phyloP scores from a whole-genome alignment of 2,113 vertebrate genomes.

The Corythoichthys intestinalis region DNA sequence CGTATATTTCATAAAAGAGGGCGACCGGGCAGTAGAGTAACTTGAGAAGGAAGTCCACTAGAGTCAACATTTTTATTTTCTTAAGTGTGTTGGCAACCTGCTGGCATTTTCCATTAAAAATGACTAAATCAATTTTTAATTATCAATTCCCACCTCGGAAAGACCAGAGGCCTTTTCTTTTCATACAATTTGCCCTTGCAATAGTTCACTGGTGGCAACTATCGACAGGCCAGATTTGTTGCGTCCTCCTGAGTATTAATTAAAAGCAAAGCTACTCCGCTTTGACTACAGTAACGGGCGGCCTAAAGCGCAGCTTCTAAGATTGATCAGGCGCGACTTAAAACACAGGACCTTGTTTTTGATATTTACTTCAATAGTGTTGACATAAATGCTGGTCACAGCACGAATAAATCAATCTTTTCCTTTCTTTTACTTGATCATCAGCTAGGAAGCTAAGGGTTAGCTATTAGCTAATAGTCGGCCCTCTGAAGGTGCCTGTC shows the following conservation, averaged over 20 bases:
- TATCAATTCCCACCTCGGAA: conserved; percentile 4
- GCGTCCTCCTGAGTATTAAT: conserved; percentile 20
- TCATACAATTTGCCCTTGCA: neutral
- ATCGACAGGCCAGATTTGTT: conserved; percentile 4
- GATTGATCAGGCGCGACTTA: conserved; percentile 12
- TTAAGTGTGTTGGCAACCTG: neutral
- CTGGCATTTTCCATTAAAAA: neutral
- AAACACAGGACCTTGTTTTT: neutral
- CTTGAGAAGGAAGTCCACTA: neutral
- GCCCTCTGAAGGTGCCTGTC: too few relatives aligned
- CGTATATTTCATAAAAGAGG: neutral
- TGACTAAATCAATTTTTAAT: conserved; percentile 4
- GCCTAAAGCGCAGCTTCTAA: neutral
- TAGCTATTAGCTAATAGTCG: too few relatives aligned
- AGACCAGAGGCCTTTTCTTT: neutral
- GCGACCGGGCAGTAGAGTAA: neutral
- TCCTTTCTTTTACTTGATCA: neutral
- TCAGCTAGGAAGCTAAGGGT: too few relatives aligned
- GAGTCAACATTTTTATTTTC: neutral
- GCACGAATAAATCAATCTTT: neutral
- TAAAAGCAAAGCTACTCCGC: neutral
- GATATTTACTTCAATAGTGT: neutral
- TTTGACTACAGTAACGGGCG: neutral
- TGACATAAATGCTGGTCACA: neutral
- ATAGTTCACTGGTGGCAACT: conserved; percentile 3